These are phyloP conservation scores for Plagodis dolabraria DNA, from an alignment of 2,888 invertebrate species.

Conservation along the genomic window DNA sequence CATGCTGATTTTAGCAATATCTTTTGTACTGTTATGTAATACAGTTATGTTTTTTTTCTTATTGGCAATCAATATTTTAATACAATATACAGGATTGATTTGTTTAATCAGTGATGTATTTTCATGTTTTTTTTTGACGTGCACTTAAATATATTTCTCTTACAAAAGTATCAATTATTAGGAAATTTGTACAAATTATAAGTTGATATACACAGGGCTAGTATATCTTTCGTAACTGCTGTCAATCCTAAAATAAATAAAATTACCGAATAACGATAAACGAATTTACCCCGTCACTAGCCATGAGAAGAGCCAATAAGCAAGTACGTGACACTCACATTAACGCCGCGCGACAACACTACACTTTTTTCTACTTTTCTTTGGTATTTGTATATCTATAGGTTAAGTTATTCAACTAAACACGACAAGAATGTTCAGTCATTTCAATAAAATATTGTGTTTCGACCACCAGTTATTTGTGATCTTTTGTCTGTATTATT, in stretches of 20 bases:
- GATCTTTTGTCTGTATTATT: too few species aligned
- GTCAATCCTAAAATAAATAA: not conserved
- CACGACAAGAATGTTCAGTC: slow-evolving; percentile 9
- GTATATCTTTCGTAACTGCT: not conserved
- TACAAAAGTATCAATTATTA: too few species aligned
- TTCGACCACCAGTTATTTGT: too few species aligned
- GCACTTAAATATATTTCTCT: too few species aligned
- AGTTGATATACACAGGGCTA: not conserved
- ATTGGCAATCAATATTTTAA: too few species aligned
- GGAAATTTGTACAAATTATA: not conserved
- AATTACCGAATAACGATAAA: slow-evolving; percentile 23
- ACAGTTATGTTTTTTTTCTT: too few species aligned
- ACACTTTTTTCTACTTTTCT: slow-evolving; percentile 29
- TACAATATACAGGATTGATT: too few species aligned
- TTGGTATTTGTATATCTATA: slow-evolving; percentile 21
- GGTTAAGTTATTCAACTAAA: slow-evolving; percentile 14
- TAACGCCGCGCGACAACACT: slow-evolving; percentile 61
- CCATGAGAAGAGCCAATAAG: slow-evolving; percentile 62
- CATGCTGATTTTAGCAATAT: too few species aligned
- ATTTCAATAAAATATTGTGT: not conserved
- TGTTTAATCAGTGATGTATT: too few species aligned
- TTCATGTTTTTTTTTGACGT: too few species aligned
- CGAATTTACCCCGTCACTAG: slow-evolving; percentile 53
- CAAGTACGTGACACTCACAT: slow-evolving; percentile 66
- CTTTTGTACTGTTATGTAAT: too few species aligned